A percentile compares a stretch with the other conserved stretches of the same genome.
phyloP scores from a whole-genome alignment of 2,888 invertebrate species.

The Chymomyza amoena region DNA sequence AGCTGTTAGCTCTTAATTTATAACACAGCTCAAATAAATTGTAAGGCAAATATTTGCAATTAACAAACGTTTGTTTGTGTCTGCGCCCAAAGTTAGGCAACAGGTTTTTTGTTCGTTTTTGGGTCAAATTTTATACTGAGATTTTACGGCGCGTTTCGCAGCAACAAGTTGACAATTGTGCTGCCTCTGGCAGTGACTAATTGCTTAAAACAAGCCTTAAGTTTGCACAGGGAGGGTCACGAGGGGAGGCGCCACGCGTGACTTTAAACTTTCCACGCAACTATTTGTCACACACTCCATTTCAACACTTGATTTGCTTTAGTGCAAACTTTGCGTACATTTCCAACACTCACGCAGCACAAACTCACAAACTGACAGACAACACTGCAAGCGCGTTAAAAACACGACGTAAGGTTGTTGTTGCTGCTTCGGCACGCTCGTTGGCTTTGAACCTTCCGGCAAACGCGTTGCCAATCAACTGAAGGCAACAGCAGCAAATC shows the following conservation, averaged over 20 bases:
- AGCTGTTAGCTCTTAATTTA: slow-evolving; percentile 47
- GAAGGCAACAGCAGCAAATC: slow-evolving; percentile 36
- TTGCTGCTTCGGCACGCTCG: slow-evolving; percentile 25
- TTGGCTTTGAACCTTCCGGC: slow-evolving; percentile 67
- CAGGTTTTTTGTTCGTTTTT: slow-evolving; percentile 31
- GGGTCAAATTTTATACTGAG: not conserved
- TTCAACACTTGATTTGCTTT: not conserved
- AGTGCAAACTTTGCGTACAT: not conserved
- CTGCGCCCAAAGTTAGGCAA: slow-evolving; percentile 32
- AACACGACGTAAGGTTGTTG: not conserved
- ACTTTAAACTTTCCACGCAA: not conserved
- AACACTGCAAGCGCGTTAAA: not conserved
- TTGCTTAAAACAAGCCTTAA: not conserved
- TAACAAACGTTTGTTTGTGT: slow-evolving; percentile 49
- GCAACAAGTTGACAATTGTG: slow-evolving; percentile 48
- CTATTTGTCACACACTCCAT: not conserved
- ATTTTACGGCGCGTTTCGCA: not conserved
- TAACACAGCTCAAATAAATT: slow-evolving; percentile 44
- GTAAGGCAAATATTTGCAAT: slow-evolving; percentile 60
- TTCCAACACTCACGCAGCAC: not conserved
- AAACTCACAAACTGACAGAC: not conserved
- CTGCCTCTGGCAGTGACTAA: not conserved
- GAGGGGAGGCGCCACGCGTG: not conserved
- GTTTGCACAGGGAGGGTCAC: not conserved
- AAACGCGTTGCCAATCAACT: slow-evolving; percentile 75